phyloP scores from a whole-genome alignment of 2,797 vertebrate species.

The Acanthornis magna region DNA sequence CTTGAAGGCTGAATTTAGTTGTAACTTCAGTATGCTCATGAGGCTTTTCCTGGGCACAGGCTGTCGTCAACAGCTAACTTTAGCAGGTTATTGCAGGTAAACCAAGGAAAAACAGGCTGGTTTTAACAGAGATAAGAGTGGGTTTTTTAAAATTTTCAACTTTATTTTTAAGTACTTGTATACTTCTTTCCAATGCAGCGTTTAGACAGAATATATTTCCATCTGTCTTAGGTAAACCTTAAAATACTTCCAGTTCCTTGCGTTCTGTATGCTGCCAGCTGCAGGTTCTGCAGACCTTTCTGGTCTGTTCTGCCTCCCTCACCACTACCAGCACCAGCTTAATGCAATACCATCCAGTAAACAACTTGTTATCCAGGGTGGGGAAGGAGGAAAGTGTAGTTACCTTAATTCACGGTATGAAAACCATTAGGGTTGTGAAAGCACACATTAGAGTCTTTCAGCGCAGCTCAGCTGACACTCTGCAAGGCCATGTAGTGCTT shows the following conservation, averaged over 20 bases:
- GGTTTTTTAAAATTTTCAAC: neutral
- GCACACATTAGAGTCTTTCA: neutral
- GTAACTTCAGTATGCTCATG: neutral
- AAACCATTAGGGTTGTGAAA: neutral
- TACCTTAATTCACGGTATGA: neutral
- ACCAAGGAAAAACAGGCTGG: neutral
- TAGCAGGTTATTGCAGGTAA: neutral
- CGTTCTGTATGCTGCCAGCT: neutral
- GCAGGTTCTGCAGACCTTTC: neutral
- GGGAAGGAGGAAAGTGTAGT: neutral
- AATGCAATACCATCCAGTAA: neutral
- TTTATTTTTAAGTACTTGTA: neutral
- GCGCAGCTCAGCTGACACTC: neutral
- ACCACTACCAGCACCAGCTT: neutral
- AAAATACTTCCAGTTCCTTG: neutral
- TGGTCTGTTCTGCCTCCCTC: neutral
- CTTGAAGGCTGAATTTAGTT: neutral
- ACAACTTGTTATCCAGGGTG: neutral
- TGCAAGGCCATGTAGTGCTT: neutral
- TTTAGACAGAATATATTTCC: conserved; percentile 7
- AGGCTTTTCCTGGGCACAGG: neutral
- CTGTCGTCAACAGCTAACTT: neutral
- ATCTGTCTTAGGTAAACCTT: neutral
- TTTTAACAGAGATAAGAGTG: neutral
- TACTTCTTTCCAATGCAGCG: neutral